Conservation (phyloP, 2,113 vertebrate species). For the Toxotes chatareus region DNA sequence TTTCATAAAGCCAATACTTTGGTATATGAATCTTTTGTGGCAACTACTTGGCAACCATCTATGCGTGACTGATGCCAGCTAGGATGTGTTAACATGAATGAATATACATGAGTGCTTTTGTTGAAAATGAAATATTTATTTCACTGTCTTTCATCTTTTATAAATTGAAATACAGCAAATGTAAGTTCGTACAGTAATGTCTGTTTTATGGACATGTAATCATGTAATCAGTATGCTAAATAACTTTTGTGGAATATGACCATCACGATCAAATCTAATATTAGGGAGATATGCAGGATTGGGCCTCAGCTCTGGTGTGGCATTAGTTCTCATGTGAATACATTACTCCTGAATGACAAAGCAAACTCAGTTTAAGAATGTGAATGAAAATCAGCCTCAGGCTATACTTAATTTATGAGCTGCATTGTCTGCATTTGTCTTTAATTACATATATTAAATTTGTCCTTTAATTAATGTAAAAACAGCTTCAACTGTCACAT, state of each 20-base stretch:
- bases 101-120: constrained; percentile 21
- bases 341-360: constrained; percentile 7
- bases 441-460: background rate
- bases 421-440: background rate
- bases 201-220: constrained; percentile 15
- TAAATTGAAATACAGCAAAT: background rate
- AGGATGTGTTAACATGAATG: constrained; percentile 27
- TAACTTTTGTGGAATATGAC: background rate
- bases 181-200: background rate
- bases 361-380: background rate
- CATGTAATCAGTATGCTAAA: background rate
- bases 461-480: background rate
- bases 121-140: constrained; percentile 17
- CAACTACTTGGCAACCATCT: constrained; percentile 25
- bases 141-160: constrained; percentile 1
- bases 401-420: background rate
- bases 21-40: constrained; percentile 28
- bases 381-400: background rate
- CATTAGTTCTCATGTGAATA: background rate
- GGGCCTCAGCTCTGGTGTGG: background rate
- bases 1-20: constrained; percentile 9
- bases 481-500: background rate
- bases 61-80: constrained; percentile 7
- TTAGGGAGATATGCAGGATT: background rate
- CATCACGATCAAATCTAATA: background rate